Conservation (phyloP, 2,888 invertebrate genomes). For the Auanema freiburgensis region DNA sequence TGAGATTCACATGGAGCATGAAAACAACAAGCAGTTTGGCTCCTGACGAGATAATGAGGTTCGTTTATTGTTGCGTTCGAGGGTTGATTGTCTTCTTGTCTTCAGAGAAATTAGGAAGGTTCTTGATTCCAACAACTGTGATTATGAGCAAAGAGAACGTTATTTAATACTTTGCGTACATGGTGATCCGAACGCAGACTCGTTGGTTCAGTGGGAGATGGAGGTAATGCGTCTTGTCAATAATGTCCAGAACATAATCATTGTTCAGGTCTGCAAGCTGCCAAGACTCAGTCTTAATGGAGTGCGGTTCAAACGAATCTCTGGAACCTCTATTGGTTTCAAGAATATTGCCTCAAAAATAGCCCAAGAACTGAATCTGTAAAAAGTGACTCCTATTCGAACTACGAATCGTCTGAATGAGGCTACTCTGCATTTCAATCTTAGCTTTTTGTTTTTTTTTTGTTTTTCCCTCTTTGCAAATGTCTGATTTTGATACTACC, state of each 20-base stretch:
- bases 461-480: no score
- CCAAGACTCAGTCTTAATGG: conserved; percentile 96
- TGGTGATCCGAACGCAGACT: conserved; percentile 97
- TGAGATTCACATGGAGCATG: conserved; percentile 99
- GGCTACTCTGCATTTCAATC: no score
- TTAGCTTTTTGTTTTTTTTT: no score
- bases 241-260: no score
- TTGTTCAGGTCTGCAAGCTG: conserved; percentile 81
- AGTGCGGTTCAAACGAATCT: conserved; percentile 95
- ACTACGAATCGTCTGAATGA: no score
- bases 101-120: conserved; percentile 69
- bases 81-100: not conserved
- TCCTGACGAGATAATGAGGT: conserved; percentile 98
- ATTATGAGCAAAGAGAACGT: conserved; percentile 97
- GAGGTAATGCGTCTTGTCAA: conserved; percentile 68
- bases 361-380: conserved; percentile 97
- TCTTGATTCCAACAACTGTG: conserved; percentile 97
- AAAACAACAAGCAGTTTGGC: conserved; percentile 98
- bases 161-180: conserved; percentile 96
- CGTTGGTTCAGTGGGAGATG: conserved; percentile 81
- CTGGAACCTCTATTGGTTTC: conserved; percentile 94
- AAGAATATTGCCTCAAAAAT: conserved; percentile 99
- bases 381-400: conserved; percentile 40
- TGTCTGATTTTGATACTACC: no score
- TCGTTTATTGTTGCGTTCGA: conserved; percentile 72